These are phyloP conservation scores for Acronicta alni DNA, from an alignment of 2,888 invertebrate species.

Conservation along the genomic window DNA sequence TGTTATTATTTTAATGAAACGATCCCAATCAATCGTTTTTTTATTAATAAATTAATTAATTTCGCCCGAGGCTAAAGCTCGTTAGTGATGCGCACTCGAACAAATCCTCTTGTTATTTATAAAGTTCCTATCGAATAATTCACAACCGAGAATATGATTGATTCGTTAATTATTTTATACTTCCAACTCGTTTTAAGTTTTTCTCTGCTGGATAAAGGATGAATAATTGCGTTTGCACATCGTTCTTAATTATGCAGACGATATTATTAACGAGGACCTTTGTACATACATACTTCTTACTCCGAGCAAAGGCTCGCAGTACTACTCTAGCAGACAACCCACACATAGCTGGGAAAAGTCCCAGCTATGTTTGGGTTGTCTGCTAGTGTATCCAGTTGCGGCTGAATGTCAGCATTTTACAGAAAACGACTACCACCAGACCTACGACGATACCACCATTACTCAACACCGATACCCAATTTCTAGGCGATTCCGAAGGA, in stretches of 20 bases:
- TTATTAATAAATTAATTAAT: slow-evolving; percentile 47
- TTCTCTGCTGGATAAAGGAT: background rate
- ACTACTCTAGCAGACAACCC: too few species aligned
- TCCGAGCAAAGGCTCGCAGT: too few species aligned
- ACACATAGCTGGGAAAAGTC: too few species aligned
- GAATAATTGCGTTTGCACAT: background rate
- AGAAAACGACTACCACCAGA: too few species aligned
- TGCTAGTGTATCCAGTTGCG: too few species aligned
- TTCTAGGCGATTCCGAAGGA: too few species aligned
- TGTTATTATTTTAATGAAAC: slow-evolving; percentile 36
- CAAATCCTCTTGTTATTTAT: slow-evolving; percentile 41
- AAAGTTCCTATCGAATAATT: slow-evolving; percentile 38
- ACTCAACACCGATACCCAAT: too few species aligned
- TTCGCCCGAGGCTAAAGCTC: slow-evolving; percentile 38
- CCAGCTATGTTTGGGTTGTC: too few species aligned
- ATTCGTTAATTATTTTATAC: slow-evolving; percentile 31
- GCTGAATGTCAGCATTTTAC: too few species aligned
- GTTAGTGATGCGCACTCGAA: slow-evolving; percentile 40
- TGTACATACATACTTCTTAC: too few species aligned
- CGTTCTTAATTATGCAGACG: background rate
- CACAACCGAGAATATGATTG: slow-evolving; percentile 8
- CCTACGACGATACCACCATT: too few species aligned
- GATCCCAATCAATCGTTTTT: slow-evolving; percentile 28
- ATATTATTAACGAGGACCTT: too few species aligned
- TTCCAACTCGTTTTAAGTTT: slow-evolving; percentile 1